Evolutionary conservation across 2,113 vertebrate genomes (phyloP), one percentile per base, ranked within the genome.

Genomic region (Cromileptes altivelis): DNA sequence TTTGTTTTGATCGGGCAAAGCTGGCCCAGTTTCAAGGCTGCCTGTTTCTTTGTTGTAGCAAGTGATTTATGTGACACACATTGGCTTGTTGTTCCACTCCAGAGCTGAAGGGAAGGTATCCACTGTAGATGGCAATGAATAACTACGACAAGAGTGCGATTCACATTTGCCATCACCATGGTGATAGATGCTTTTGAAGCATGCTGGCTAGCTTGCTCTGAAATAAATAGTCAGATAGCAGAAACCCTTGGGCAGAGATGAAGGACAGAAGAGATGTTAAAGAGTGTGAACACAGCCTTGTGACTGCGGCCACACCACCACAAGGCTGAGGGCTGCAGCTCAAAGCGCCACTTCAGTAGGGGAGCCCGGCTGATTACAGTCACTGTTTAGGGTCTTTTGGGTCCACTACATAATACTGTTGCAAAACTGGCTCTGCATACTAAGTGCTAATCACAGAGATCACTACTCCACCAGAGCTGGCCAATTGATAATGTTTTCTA

Each of bases 121-220:
- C 57, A 49, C 71, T 70, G 18, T 61, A 63, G 58, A 81, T 76
- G 63, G 72, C 77, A 47, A 37, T 76, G 75, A 81, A 89, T 81
- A 78, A 85, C 49, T 57, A 81, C 37, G 15, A 75, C 52, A 9
- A 2, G 42, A 80, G 33, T 12, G 12, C n/a, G 4, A 63, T 67
- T 85, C 79, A 61, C 25, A 62, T 74, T 77, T 0, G 1, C 70
- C 60, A 69, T 90, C 79, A 53, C 85, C 80, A 85, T 86, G 84
- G 81, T 68, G 64, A 88, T 87, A 40, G 58, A 86, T 85, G 79
- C 79, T 73, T 81, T 84, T 63, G 62, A 91, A 83, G 60, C 49
- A 49, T 17, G 63, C 72, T 76, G 30, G 56, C 42, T 14, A 15
- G 60, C 68, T 63, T 14, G 50, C 50, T 73, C 47, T 82, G 62